A percentile compares a stretch with the other conserved stretches of the same genome.
phyloP scores from a whole-genome alignment of 2,888 invertebrate species.

The Heliconius sara region DNA sequence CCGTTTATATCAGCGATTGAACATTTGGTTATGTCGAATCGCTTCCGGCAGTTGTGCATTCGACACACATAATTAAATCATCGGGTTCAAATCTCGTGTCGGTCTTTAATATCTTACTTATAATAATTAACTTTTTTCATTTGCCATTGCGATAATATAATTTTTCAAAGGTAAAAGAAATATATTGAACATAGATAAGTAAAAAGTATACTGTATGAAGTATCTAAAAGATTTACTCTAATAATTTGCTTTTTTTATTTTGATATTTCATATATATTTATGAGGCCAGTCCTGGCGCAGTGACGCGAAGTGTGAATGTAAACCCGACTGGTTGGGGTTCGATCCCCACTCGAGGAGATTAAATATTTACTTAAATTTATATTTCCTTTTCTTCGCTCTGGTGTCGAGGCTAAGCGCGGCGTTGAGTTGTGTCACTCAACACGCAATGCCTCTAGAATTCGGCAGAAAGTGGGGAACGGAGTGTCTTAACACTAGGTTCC shows the following conservation, averaged over 20 bases:
- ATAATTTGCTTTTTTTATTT: background rate
- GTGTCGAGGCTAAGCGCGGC: too few species aligned
- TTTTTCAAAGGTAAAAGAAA: background rate
- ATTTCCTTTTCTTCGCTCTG: too few species aligned
- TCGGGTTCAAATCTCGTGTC: conserved; percentile 42
- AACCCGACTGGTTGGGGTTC: too few species aligned
- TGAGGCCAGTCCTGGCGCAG: too few species aligned
- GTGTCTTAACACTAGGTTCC: too few species aligned
- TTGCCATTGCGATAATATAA: background rate
- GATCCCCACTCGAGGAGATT: too few species aligned
- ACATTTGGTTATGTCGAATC: conserved; percentile 46
- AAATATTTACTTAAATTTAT: too few species aligned
- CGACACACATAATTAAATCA: conserved; percentile 47
- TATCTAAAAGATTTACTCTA: background rate
- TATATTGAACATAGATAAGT: background rate
- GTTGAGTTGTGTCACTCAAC: too few species aligned
- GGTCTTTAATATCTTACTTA: conserved; percentile 44
- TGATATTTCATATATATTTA: too few species aligned
- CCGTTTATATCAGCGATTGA: conserved; percentile 42
- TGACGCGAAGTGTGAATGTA: too few species aligned
- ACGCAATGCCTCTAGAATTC: too few species aligned
- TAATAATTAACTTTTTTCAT: conserved; percentile 35
- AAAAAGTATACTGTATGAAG: background rate
- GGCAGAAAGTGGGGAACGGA: too few species aligned
- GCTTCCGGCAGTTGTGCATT: conserved; percentile 48